Evolutionary conservation across 2,888 invertebrate species (phyloP).

Genomic region (Cerastis leucographa): DNA sequence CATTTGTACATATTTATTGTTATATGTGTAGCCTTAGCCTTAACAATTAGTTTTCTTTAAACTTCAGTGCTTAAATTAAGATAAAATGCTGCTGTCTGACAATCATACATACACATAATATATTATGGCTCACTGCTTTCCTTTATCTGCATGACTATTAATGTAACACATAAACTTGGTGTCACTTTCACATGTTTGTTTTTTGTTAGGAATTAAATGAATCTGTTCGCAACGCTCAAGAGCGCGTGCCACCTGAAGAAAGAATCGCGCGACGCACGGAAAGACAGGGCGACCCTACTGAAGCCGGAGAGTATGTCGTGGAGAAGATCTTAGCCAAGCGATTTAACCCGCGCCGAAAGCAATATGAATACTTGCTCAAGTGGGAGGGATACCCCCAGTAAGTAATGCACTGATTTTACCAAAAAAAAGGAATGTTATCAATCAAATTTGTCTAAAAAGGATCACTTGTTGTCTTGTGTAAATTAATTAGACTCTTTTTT

Average conservation of each 20-base stretch:
- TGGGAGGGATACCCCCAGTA: slow-evolving; percentile 95
- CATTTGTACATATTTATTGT: background rate
- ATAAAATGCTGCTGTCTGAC: slow-evolving; percentile 3
- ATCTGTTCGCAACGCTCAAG: slow-evolving; percentile 86
- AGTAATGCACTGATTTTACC: slow-evolving; percentile 75
- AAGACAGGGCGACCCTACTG: slow-evolving; percentile 78
- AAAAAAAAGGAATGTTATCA: background rate
- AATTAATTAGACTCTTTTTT: background rate
- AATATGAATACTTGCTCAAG: slow-evolving; percentile 95
- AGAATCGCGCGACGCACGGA: slow-evolving; percentile 88
- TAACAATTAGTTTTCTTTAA: slow-evolving; percentile 11
- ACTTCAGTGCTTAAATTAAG: background rate
- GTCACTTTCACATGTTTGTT: background rate
- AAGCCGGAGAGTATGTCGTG: slow-evolving; percentile 93
- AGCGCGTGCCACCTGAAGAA: slow-evolving; percentile 87
- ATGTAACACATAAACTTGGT: background rate
- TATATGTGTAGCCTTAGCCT: slow-evolving; percentile 1
- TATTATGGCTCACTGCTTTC: slow-evolving; percentile 11
- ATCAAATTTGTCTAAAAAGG: background rate
- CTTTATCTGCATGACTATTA: slow-evolving; percentile 2
- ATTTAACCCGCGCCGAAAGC: slow-evolving; percentile 94
- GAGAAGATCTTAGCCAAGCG: slow-evolving; percentile 96
- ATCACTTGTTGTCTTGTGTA: background rate
- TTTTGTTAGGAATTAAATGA: slow-evolving; percentile 74
- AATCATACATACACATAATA: slow-evolving; percentile 11